Evolutionary conservation across 2,888 invertebrate genomes (phyloP), one percentile per base, ranked within the genome.

Genomic region (Ceraclea dissimilis): DNA sequence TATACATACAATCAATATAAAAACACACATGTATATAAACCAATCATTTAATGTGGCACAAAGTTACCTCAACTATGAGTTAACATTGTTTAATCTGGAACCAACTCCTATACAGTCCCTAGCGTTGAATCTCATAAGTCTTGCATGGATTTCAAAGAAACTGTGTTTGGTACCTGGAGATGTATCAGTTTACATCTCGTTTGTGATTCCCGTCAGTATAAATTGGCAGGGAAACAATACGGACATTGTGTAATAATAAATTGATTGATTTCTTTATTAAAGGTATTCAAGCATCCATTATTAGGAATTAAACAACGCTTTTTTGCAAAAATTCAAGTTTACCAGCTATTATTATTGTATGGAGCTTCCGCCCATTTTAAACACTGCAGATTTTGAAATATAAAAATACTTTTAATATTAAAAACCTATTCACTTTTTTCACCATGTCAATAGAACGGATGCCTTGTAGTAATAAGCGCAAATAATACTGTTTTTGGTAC

Each of bases 261-360:
- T 31, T 51, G 50, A 51, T 51, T 51, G 50, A 33, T 51, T 33
- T 33, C 33, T 51, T 31, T 33, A 51, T 31, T 34, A 26, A 33
- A 31, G 39, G 39, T 16, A 39, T 39, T 39, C 4, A 16, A 39
- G n/a, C 39, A 39, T 39, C 13, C 4, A 13, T 39, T 39, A 26
- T 26, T 6, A 26, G 26, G 10, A 26, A 26, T 26, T 26, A 26
- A n/a, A 26, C 10, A 26, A 26, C 10, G 26, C 26, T 26, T 39
- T 31, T 39, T 16, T 13, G 39, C 39, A 13, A 16, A 13, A n/a
- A 8, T 39, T 13, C n/a, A 31, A 8, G 13, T 39, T 39, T 39
- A 16, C 5, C 4, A 39, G 2, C 13, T n/a, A 4, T 4, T 39
- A 16, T 39, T 26, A 26, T 13, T 39, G 39, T 39, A 8, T 16